Evolutionary conservation across 2,888 invertebrate species (phyloP).

Genomic region (Sericinus montela): DNA sequence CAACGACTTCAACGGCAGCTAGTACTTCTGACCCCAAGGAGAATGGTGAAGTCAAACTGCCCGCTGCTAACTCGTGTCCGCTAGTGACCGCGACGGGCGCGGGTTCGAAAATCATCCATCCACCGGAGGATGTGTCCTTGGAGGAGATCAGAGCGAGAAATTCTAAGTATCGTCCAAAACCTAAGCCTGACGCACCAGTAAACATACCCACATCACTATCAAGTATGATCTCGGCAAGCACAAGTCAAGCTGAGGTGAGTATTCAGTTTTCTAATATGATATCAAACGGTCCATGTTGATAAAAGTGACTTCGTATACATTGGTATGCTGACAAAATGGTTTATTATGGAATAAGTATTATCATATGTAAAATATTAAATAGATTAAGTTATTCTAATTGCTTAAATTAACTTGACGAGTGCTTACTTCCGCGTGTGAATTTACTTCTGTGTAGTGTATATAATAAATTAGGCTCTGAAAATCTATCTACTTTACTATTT

Average conservation of each 20-base stretch:
- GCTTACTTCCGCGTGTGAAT: no score
- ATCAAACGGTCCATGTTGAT: no score
- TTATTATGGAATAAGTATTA: no score
- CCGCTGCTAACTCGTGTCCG: slow-evolving; percentile 58
- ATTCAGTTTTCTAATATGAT: background rate
- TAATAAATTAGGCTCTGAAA: no score
- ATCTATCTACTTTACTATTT: no score
- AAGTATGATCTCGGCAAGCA: slow-evolving; percentile 48
- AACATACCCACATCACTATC: slow-evolving; percentile 26
- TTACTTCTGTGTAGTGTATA: no score
- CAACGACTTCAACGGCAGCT: slow-evolving; percentile 69
- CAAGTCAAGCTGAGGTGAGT: slow-evolving; percentile 69
- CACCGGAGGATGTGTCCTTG: slow-evolving; percentile 94
- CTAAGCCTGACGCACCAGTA: slow-evolving; percentile 47
- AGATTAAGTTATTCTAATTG: no score
- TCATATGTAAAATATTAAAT: no score
- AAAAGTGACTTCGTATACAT: no score
- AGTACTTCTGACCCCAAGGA: slow-evolving; percentile 52
- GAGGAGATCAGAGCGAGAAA: slow-evolving; percentile 89
- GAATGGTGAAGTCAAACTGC: slow-evolving; percentile 65
- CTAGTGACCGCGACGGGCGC: slow-evolving; percentile 89
- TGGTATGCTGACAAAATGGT: no score
- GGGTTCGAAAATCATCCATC: slow-evolving; percentile 94
- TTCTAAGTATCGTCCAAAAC: slow-evolving; percentile 81
- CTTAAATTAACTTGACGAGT: no score